Evolutionary conservation across 1,140 invertebrate species (phyloP).

Genomic region (Anastrepha ludens): DNA sequence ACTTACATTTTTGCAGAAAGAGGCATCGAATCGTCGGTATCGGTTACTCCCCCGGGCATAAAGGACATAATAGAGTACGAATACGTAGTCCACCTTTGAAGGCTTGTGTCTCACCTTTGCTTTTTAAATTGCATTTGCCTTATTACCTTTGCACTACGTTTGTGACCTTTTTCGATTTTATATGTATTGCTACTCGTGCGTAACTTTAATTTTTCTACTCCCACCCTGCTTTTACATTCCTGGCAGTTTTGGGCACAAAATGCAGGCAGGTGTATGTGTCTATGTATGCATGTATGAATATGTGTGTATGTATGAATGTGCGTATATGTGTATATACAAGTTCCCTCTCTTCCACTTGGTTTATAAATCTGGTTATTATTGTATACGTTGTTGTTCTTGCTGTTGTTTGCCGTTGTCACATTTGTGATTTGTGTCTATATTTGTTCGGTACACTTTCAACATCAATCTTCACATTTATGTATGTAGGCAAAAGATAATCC

Average conservation of each 20-base stretch:
- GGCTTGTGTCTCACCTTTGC: too few relatives aligned
- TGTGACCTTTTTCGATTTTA: conserved; percentile 22
- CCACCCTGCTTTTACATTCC: neutral
- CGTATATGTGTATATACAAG: neutral
- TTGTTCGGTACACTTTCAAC: conserved; percentile 2
- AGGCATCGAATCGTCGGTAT: neutral
- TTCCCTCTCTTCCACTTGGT: neutral
- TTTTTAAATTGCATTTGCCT: too few relatives aligned
- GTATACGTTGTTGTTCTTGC: neutral
- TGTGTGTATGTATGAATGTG: neutral
- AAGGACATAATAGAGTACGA: too few relatives aligned
- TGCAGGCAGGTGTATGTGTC: neutral
- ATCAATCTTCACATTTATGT: conserved; percentile 27
- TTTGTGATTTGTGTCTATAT: conserved; percentile 39
- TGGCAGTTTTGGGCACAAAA: neutral
- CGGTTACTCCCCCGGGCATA: too few relatives aligned
- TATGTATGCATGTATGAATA: neutral
- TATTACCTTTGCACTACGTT: neutral
- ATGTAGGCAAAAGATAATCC: neutral
- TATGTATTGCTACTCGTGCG: neutral
- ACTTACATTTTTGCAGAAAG: neutral
- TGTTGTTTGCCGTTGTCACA: conserved; percentile 14
- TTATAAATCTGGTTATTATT: neutral
- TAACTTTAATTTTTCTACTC: neutral
- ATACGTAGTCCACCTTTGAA: too few relatives aligned